Conservation (phyloP, 2,888 invertebrate genomes). For the Ochropacha duplaris region DNA sequence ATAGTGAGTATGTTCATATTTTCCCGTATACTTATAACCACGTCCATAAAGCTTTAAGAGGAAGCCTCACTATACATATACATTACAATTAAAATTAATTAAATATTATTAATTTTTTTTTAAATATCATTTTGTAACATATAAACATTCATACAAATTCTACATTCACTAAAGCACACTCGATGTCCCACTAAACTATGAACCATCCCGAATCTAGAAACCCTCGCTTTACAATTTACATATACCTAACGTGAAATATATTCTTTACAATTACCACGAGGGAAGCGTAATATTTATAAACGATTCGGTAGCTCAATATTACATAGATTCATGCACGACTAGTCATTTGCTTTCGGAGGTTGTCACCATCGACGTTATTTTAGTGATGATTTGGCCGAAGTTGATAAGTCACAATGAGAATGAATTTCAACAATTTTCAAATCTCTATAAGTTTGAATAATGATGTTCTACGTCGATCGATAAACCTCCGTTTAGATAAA, state of each 20-base stretch:
- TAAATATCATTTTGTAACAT: constrained; percentile 73
- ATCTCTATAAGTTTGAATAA: not conserved
- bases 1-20: constrained; percentile 75
- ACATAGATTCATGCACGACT: constrained; percentile 79
- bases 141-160: constrained; percentile 75
- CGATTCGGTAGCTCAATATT: constrained; percentile 48
- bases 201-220: constrained; percentile 37
- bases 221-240: constrained; percentile 39
- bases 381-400: not conserved
- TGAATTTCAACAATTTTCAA: not conserved
- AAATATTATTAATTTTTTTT: constrained; percentile 50
- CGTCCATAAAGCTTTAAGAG: constrained; percentile 79
- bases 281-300: constrained; percentile 40
- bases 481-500: not conserved
- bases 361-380: constrained; percentile 27
- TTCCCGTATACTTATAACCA: constrained; percentile 79
- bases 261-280: constrained; percentile 42
- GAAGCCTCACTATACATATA: constrained; percentile 80
- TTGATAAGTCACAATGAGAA: too few species aligned
- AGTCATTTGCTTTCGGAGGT: constrained; percentile 51
- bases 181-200: constrained; percentile 62
- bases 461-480: not conserved
- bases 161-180: constrained; percentile 70
- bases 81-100: constrained; percentile 59
- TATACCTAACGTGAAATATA: constrained; percentile 28